Evolutionary conservation across 1,140 invertebrate genomes (phyloP), one percentile per base, ranked within the genome.

Genomic region (Drosophila rhopaloa): DNA sequence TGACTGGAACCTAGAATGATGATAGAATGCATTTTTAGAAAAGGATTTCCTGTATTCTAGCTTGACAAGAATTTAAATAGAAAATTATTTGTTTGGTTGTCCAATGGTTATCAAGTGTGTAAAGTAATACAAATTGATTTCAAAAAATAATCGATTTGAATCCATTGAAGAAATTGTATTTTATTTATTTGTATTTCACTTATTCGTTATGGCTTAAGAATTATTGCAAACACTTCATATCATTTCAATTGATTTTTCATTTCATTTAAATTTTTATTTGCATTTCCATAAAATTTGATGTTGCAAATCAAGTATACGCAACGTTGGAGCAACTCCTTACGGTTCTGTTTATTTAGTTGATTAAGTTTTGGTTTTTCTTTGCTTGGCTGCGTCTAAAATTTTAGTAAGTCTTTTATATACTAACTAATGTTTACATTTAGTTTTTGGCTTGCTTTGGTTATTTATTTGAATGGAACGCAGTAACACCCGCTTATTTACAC

Each of bases 161-260:
- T 82, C 51, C 56, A 60, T 70, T 77, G 65, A 83, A 73, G 76
- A 88, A 86, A 76, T 66, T 79, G 40, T 73, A 62, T 73, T 82
- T 81, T 79, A 82, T 86, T 82, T 82, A 73, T 53, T 72, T 62
- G 50, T 76, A 57, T 70, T 70, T 78, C 62, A 47, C 83, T 86
- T 86, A 88, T 27, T 67, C 41, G 38, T 73, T 66, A 76, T 43
- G 35, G 57, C 83, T 88, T 86, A 88, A 53, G 53, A 76, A 56
- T 62, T 65, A 88, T 63, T 62, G 83, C 83, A 86, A 88, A 76
- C 61, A 66, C 50, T 59, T 76, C 11, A 70, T 76, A 76, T 79
- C 56, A 48, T 59, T 81, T 53, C 51, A 43, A 57, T 59, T 76
- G 37, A 62, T 55, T 85, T 50, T 24, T 11, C 41, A 43, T 75